These are phyloP conservation scores for Gavia stellata DNA, from an alignment of 2,113 vertebrate genomes.

Conservation along the genomic window DNA sequence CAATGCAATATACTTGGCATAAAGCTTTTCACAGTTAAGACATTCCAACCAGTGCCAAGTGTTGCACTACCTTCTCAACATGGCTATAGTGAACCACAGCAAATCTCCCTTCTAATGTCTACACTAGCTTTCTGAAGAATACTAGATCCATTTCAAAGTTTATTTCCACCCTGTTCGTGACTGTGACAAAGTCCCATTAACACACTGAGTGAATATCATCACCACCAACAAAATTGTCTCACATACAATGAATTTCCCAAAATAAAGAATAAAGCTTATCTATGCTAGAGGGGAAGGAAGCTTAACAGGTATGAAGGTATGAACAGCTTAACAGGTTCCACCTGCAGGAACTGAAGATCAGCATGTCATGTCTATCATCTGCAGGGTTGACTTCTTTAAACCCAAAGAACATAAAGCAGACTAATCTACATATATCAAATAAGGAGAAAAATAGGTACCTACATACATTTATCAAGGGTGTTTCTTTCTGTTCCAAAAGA, in stretches of 20 bases:
- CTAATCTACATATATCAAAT: neutral
- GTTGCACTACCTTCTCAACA: neutral
- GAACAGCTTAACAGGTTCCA: too few species aligned
- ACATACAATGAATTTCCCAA: neutral
- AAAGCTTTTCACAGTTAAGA: neutral
- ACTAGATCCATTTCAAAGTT: neutral
- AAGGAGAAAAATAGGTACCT: neutral
- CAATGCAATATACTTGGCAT: neutral
- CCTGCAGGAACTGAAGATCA: neutral
- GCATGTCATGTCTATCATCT: neutral
- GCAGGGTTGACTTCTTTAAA: neutral
- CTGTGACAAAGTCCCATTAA: neutral
- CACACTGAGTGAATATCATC: neutral
- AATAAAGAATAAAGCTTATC: neutral
- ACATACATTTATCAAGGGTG: neutral
- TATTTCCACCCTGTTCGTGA: neutral
- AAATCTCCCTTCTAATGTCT: neutral
- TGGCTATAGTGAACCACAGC: neutral
- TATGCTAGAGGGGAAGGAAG: neutral
- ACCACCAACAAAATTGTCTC: neutral
- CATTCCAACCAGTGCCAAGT: neutral
- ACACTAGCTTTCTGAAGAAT: neutral
- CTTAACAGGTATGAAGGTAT: neutral
- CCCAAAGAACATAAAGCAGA: neutral
- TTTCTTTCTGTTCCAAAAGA: neutral